A percentile compares a stretch with the other conserved stretches of the same genome.
These are phyloP conservation scores for Cosmia trapezina DNA, from an alignment of 2,888 invertebrate species.

Conservation along the genomic window DNA sequence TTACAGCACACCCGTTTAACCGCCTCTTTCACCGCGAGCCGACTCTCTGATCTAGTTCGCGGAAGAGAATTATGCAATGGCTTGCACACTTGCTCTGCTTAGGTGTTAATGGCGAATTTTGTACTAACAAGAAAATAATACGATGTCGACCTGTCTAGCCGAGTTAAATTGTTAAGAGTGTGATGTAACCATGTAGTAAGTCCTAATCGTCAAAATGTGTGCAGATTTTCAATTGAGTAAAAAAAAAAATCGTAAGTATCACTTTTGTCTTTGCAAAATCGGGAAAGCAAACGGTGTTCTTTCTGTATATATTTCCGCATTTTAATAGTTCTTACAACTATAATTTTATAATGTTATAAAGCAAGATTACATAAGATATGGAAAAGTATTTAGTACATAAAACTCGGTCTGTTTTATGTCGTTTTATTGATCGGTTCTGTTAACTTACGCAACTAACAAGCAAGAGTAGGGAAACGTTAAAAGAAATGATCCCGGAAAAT, in stretches of 20 bases:
- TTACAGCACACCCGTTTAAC: conserved; percentile 57
- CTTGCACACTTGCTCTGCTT: conserved; percentile 35
- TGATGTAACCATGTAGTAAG: conserved; percentile 10
- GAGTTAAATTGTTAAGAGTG: conserved; percentile 12
- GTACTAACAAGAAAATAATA: conserved; percentile 48
- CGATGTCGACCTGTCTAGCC: conserved; percentile 22
- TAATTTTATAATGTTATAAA: conserved; percentile 18
- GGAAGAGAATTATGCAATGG: conserved; percentile 65
- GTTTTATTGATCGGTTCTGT: conserved; percentile 42
- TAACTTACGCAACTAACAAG: conserved; percentile 40
- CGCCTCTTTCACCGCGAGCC: conserved; percentile 40
- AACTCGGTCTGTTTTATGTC: conserved; percentile 38
- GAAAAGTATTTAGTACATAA: conserved; percentile 38
- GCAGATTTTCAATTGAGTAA: not conserved
- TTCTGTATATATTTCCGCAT: not conserved
- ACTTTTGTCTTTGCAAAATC: not conserved
- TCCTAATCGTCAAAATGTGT: not conserved
- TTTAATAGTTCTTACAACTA: not conserved
- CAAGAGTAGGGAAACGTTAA: conserved; percentile 37
- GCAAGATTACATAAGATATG: conserved; percentile 38
- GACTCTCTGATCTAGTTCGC: conserved; percentile 61
- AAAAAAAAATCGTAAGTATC: not conserved
- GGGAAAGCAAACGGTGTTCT: conserved; percentile 14
- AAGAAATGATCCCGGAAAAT: conserved; percentile 60
- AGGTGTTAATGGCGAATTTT: conserved; percentile 58